A percentile compares a stretch with the other conserved stretches of the same genome.
phyloP scores from a whole-genome alignment of 2,888 invertebrate genomes.

The Brachynemurus nebulosus region DNA sequence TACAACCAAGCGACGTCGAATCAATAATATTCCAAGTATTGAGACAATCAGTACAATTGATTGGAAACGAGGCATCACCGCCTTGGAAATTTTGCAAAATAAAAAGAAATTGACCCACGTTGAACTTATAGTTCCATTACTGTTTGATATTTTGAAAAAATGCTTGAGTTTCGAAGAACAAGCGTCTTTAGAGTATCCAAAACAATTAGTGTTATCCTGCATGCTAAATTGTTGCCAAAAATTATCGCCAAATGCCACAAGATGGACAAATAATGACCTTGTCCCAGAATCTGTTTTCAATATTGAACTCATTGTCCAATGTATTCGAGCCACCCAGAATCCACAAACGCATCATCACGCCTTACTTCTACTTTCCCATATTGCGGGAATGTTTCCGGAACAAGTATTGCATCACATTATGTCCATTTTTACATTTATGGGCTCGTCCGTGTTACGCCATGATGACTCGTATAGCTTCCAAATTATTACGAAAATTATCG shows the following conservation, averaged over 20 bases:
- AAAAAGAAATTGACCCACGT: conserved; percentile 64
- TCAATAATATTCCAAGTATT: conserved; percentile 37
- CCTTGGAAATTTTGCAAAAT: conserved; percentile 73
- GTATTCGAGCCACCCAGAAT: conserved; percentile 79
- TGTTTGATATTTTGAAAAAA: conserved; percentile 67
- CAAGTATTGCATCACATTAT: conserved; percentile 87
- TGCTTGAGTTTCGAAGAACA: conserved; percentile 73
- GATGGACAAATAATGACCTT: conserved; percentile 34
- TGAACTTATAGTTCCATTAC: conserved; percentile 49
- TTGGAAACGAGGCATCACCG: conserved; percentile 68
- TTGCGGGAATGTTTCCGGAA: conserved; percentile 63
- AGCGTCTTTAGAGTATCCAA: conserved; percentile 71
- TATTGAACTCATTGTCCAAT: conserved; percentile 72
- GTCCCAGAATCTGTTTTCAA: conserved; percentile 39
- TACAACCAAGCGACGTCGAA: conserved; percentile 31
- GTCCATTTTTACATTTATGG: conserved; percentile 97
- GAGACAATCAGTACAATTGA: conserved; percentile 47
- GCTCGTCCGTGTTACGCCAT: conserved; percentile 78
- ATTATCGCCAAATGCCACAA: conserved; percentile 30
- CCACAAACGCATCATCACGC: conserved; percentile 95
- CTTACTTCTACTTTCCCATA: conserved; percentile 64
- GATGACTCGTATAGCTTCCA: conserved; percentile 94
- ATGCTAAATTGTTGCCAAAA: conserved; percentile 58
- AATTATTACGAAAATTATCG: conserved; percentile 78
- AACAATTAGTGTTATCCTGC: conserved; percentile 69